Percentiles rank a stretch among this genome's conserved stretches.
Conservation (phyloP, 2,888 invertebrate genomes). For the Tetranychus truncatus region DNA sequence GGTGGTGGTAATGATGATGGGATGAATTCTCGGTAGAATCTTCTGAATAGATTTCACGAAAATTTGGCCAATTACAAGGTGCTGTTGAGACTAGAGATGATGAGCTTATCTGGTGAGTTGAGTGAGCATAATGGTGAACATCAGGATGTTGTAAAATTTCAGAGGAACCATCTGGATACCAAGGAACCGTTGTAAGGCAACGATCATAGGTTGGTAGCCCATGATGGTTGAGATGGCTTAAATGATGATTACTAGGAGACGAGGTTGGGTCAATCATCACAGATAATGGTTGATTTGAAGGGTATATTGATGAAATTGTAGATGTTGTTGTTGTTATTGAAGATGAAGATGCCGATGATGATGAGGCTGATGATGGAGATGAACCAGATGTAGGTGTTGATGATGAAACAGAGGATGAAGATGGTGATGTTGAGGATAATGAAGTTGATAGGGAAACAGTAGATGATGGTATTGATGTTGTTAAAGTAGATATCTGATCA, state of each 20-base stretch:
- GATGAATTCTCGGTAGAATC: neutral
- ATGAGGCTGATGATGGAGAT: neutral
- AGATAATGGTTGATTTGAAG: neutral
- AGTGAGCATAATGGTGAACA: neutral
- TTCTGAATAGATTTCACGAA: neutral
- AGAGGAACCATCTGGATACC: neutral
- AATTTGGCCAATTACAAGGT: neutral
- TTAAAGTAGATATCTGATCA: conserved; percentile 3
- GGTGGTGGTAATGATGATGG: neutral
- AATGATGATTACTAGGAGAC: neutral
- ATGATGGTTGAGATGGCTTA: neutral
- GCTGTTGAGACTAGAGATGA: neutral
- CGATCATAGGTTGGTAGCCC: neutral
- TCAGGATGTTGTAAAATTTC: neutral
- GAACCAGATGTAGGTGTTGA: neutral
- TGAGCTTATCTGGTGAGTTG: neutral
- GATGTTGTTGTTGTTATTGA: neutral
- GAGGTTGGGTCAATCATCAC: neutral
- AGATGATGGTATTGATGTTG: neutral
- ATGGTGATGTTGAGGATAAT: neutral
- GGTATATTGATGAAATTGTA: neutral
- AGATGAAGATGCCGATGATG: neutral
- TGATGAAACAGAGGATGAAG: neutral
- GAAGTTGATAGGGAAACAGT: neutral
- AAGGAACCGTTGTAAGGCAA: neutral